phyloP scores from a whole-genome alignment of 2,113 vertebrate species.

The Oxyruncus cristatus region DNA sequence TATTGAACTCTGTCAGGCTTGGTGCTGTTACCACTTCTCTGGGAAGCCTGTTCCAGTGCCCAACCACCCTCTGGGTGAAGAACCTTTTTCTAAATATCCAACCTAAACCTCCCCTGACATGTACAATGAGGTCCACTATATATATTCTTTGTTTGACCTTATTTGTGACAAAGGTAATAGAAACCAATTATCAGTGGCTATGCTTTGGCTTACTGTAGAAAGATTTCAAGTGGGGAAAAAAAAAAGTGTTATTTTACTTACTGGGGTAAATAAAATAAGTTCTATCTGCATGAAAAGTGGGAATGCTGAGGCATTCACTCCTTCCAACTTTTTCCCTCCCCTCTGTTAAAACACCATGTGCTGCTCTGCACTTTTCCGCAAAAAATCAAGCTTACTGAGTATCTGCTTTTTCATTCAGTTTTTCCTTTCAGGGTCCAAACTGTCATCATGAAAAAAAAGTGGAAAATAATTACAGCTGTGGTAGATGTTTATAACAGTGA shows the following conservation, averaged over 20 bases:
- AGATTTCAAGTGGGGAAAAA: background rate
- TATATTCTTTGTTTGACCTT: background rate
- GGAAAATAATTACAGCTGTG: slow-evolving; percentile 31
- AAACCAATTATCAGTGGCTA: background rate
- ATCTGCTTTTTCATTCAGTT: slow-evolving; percentile 44
- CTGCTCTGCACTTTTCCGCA: background rate
- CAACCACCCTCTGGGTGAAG: background rate
- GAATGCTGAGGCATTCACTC: background rate
- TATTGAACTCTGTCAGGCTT: background rate
- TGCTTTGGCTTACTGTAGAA: background rate
- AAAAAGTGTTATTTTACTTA: background rate
- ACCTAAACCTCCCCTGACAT: background rate
- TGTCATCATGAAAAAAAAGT: background rate
- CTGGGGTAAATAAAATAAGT: background rate
- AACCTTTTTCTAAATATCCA: background rate
- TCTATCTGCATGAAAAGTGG: background rate
- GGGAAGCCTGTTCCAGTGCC: background rate
- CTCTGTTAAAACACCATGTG: background rate
- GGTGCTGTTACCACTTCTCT: background rate
- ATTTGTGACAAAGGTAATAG: background rate
- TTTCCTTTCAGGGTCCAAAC: slow-evolving; percentile 44
- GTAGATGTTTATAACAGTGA: slow-evolving; percentile 52
- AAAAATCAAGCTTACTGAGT: background rate
- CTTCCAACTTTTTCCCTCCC: background rate
- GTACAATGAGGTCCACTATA: background rate